A percentile compares a stretch with the other conserved stretches of the same genome.
Conservation (phyloP, 2,797 vertebrate species). For the Crax fasciolata region DNA sequence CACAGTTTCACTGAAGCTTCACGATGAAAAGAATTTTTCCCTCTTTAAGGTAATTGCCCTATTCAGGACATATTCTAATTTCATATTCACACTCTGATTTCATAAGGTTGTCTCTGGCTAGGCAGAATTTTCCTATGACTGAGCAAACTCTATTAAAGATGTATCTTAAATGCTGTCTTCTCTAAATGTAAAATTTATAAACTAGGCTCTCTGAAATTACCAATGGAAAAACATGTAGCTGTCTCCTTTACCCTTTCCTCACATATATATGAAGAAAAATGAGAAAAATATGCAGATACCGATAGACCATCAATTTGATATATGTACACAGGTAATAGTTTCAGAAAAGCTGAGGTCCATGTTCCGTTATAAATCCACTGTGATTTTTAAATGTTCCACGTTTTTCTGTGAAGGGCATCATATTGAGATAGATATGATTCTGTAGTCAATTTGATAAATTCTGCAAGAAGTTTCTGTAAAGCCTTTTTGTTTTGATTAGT, state of each 20-base stretch:
- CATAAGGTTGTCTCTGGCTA: background rate
- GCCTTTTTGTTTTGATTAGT: background rate
- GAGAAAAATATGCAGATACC: background rate
- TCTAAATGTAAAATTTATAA: background rate
- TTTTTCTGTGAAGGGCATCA: background rate
- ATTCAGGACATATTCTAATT: background rate
- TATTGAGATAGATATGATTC: background rate
- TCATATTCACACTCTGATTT: background rate
- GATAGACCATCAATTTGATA: background rate
- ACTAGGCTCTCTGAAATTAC: background rate
- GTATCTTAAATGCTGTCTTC: background rate
- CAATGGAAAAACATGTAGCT: background rate
- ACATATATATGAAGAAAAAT: background rate
- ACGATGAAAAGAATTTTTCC: background rate
- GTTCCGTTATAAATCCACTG: background rate
- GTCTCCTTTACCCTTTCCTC: background rate
- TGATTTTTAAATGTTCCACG: background rate
- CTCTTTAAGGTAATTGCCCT: background rate
- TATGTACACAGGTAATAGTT: background rate
- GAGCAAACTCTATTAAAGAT: background rate
- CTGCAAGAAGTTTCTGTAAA: background rate
- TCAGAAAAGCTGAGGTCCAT: background rate
- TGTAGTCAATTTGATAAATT: background rate
- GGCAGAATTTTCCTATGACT: background rate
- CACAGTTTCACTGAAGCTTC: background rate